Evolutionary conservation across 1,140 invertebrate species (phyloP).

Genomic region (Nautilus pompilius): DNA sequence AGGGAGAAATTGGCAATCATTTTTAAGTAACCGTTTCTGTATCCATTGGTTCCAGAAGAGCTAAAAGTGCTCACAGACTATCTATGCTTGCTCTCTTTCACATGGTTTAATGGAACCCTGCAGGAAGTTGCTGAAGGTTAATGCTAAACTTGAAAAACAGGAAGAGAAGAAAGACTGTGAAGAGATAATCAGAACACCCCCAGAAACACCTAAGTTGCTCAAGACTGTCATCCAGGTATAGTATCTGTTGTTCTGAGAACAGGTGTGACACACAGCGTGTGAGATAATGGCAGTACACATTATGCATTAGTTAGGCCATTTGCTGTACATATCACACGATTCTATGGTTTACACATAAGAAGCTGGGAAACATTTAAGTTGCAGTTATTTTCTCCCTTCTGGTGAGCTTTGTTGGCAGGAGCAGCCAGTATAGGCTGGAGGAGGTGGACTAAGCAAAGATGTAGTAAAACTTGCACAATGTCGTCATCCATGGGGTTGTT

Average conservation of each 20-base stretch:
- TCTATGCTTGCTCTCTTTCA: too few species aligned
- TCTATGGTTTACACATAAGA: background rate
- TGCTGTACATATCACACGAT: background rate
- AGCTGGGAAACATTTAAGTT: background rate
- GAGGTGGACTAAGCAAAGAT: too few species aligned
- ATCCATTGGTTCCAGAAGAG: too few species aligned
- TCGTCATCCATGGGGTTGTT: too few species aligned
- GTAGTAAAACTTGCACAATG: too few species aligned
- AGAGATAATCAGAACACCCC: constrained; percentile 41
- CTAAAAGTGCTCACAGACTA: too few species aligned
- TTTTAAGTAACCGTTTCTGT: too few species aligned
- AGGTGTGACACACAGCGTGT: background rate
- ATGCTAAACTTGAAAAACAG: constrained; percentile 33
- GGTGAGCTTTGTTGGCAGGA: background rate
- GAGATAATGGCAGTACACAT: background rate
- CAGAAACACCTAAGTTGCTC: constrained; percentile 42
- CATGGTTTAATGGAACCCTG: too few species aligned
- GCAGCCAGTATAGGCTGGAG: too few species aligned
- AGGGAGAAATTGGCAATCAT: too few species aligned
- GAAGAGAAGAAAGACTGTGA: constrained; percentile 29
- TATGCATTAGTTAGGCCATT: background rate
- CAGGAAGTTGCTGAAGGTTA: constrained; percentile 45
- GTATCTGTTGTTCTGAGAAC: background rate
- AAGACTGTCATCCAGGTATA: constrained; percentile 43
- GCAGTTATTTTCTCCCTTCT: background rate